Conservation (phyloP, 2,888 invertebrate genomes). For the Lepetodrilus schrolli region DNA sequence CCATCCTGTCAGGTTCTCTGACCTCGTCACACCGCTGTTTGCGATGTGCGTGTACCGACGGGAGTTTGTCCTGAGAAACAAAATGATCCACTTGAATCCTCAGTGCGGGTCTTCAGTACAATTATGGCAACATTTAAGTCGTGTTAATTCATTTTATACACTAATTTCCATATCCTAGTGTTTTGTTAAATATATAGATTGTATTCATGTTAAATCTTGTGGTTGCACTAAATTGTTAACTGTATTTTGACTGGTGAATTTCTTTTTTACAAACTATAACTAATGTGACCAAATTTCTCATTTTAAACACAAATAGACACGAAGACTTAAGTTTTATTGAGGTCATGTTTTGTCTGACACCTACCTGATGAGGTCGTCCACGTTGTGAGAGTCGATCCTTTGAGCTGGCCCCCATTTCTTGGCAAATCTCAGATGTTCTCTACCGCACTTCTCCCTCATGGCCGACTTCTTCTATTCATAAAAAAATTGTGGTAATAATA, state of each 20-base stretch:
- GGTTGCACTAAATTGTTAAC: no score
- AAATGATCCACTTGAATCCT: not conserved
- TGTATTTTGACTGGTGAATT: no score
- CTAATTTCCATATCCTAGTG: no score
- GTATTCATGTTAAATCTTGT: no score
- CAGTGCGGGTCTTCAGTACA: not conserved
- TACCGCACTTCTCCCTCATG: not conserved
- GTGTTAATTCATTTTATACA: no score
- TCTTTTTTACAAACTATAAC: no score
- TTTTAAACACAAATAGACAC: not conserved
- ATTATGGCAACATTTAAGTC: no score
- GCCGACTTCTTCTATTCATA: not conserved
- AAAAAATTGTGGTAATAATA: no score
- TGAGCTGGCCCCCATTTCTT: conserved; percentile 65
- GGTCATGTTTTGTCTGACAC: no score
- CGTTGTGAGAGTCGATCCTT: conserved; percentile 52
- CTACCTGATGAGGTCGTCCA: conserved; percentile 64
- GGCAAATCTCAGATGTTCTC: not conserved
- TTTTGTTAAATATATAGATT: no score
- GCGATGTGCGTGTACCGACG: conserved; percentile 63
- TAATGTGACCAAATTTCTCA: no score
- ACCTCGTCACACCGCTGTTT: conserved; percentile 67
- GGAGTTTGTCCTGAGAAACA: conserved; percentile 56
- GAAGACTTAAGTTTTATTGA: no score
- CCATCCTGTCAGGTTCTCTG: conserved; percentile 61